Conservation (phyloP, 2,113 vertebrate genomes). For the Acanthochromis polyacanthus region DNA sequence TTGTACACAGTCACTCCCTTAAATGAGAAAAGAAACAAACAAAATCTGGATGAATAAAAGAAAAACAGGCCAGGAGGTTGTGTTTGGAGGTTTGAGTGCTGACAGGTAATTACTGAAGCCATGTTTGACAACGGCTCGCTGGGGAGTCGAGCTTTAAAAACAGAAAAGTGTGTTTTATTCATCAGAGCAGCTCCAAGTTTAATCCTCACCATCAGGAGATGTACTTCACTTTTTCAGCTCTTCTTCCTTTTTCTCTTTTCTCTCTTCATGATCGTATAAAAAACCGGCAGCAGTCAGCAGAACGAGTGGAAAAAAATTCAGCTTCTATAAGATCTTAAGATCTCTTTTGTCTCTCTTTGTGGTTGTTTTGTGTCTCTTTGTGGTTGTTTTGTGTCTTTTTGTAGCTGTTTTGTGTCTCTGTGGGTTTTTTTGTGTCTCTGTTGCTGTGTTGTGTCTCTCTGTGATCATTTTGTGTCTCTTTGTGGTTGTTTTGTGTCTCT, state of each 20-base stretch:
- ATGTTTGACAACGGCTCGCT: constrained; percentile 46
- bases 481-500: too few species aligned
- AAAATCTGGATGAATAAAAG: constrained; percentile 17
- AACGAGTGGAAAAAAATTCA: constrained; percentile 38
- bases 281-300: constrained; percentile 41
- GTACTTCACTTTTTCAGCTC: constrained; percentile 26
- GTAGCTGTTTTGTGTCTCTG: too few species aligned
- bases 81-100: constrained; percentile 25
- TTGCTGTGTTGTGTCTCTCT: too few species aligned
- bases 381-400: too few species aligned
- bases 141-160: constrained; percentile 56
- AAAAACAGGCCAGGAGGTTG: neutral
- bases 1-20: too few species aligned
- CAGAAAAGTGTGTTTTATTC: constrained; percentile 70
- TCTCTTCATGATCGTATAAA: constrained; percentile 8
- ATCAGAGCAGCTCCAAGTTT: constrained; percentile 57
- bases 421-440: too few species aligned
- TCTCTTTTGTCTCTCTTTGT: too few species aligned
- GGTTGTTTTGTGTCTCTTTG: too few species aligned
- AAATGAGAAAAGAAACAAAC: constrained; percentile 13
- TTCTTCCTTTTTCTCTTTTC: neutral
- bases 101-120: constrained; percentile 43
- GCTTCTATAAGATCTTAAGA: constrained; percentile 38
- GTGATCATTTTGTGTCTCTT: too few species aligned
- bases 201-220: neutral